Base-by-base conservation (phyloP, 2,888 invertebrate species). In the Chalcis sispes region DNA sequence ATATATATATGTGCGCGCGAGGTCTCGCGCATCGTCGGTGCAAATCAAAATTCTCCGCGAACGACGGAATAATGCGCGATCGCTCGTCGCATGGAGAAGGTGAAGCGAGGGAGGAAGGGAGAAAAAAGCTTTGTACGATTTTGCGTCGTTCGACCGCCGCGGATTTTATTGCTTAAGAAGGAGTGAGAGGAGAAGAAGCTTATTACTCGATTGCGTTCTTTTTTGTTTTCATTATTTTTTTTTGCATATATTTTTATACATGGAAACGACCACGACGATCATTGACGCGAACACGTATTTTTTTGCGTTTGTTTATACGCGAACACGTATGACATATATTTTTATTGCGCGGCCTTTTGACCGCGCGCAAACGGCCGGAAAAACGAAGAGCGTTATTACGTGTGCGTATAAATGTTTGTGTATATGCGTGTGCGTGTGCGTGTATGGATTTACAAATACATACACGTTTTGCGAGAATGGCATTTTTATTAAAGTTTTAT, bases 401-500 rank as follows among this genome's bases (percentile, higher is more conserved):
- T 36, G 36, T 10, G 10, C 5, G 36, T 7, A 36, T 7, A 36
- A 36, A 36, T 7, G 10, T 7, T 4, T 36, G 10, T 36, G 4
- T 36, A 4, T 10, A 36, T 7, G 36, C 4, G 4, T 36, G 5
- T 36, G 36, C 3, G n/a, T 46, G n/a, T 36, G 10, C 36, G 10
- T 36, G 10, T 36, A 36, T 36, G 36, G 4, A 36, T 36, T 7
- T 36, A 10, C 10, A 36, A 10, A 36, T 36, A 36, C 36, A 36
- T 36, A 10, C 10, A 36, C 36, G 10, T 50, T n/a, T 40, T 42
- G 15, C 10, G 15, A 5, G 29, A 40, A 50, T 50, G 7, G 40
- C 56, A 40, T 59, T 70, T 64, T 58, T 58, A 70, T 75, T 70
- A 59, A 65, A 71, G 15, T 29, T 59, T 70, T 52, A 40, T 32